These are phyloP conservation scores for Tenebrio molitor DNA, from an alignment of 1,140 invertebrate genomes.

Conservation along the genomic window DNA sequence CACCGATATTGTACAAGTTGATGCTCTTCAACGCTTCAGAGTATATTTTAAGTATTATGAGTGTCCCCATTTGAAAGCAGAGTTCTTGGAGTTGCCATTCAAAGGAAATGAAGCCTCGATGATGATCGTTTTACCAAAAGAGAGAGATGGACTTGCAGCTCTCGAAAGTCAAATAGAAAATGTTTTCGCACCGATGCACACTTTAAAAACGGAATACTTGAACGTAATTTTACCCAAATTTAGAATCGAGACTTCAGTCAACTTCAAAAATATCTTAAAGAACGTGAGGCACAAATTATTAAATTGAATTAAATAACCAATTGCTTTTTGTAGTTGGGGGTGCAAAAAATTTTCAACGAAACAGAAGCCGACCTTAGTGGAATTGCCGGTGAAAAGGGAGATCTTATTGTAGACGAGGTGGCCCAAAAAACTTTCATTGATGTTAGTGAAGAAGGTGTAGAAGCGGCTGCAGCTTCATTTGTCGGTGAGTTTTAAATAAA, in stretches of 20 bases:
- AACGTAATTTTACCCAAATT: slow-evolving; percentile 66
- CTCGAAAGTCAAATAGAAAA: slow-evolving; percentile 58
- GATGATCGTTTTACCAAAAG: slow-evolving; percentile 75
- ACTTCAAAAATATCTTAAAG: slow-evolving; percentile 57
- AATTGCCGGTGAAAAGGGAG: slow-evolving; percentile 63
- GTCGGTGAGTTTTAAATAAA: no score
- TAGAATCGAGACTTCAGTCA: slow-evolving; percentile 64
- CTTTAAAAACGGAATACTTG: slow-evolving; percentile 50
- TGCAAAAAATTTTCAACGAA: not conserved
- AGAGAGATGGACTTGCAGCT: slow-evolving; percentile 69
- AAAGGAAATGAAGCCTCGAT: slow-evolving; percentile 72
- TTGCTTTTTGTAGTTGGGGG: not conserved
- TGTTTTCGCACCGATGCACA: slow-evolving; percentile 51
- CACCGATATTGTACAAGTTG: slow-evolving; percentile 67
- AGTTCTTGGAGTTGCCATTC: slow-evolving; percentile 73
- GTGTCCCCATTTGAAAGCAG: slow-evolving; percentile 67
- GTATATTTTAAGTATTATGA: slow-evolving; percentile 70
- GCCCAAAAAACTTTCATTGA: slow-evolving; percentile 78
- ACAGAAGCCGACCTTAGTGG: slow-evolving; percentile 67
- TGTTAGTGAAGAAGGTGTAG: slow-evolving; percentile 78
- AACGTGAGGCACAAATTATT: no score
- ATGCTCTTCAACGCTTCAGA: slow-evolving; percentile 74
- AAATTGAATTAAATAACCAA: not conserved
- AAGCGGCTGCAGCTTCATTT: slow-evolving; percentile 76
- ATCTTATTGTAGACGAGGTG: slow-evolving; percentile 51